Evolutionary conservation across 2,113 vertebrate species (phyloP).

Genomic region (Eubucco bourcierii): DNA sequence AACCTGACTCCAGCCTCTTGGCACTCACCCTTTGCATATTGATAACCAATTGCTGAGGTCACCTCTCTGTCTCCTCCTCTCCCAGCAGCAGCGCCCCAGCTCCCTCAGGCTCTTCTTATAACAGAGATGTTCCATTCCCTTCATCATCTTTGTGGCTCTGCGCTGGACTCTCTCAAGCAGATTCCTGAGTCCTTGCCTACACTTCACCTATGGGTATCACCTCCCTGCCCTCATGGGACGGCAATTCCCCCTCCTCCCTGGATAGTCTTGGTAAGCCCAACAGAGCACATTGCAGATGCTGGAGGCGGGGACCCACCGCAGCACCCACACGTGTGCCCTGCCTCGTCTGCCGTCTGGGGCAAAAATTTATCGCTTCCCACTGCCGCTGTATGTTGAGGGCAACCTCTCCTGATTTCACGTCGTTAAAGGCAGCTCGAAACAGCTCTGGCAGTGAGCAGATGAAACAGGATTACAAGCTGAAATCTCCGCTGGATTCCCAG

Average conservation of each 20-base stretch:
- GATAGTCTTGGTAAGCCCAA: neutral
- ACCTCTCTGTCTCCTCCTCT: too few relatives aligned
- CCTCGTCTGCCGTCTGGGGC: neutral
- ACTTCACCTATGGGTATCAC: fast-evolving
- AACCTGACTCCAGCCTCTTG: too few relatives aligned
- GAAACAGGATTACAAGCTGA: neutral
- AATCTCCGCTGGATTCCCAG: conserved; percentile 14
- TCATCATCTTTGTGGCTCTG: too few relatives aligned
- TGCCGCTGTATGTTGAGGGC: neutral
- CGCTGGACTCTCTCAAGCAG: too few relatives aligned
- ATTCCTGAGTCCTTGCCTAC: neutral
- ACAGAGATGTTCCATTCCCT: too few relatives aligned
- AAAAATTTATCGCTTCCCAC: neutral
- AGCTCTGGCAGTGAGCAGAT: neutral
- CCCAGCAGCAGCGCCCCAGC: too few relatives aligned
- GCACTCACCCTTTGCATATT: too few relatives aligned
- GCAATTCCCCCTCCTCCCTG: neutral
- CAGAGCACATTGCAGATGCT: fast-evolving
- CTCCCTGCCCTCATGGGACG: neutral
- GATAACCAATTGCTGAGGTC: too few relatives aligned
- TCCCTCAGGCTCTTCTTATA: too few relatives aligned
- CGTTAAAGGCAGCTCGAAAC: neutral
- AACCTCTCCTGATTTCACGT: neutral
- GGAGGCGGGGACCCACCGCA: neutral
- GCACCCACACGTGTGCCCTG: neutral